These are phyloP conservation scores for Leptopilina myrica DNA, from an alignment of 2,888 invertebrate genomes.

Conservation along the genomic window DNA sequence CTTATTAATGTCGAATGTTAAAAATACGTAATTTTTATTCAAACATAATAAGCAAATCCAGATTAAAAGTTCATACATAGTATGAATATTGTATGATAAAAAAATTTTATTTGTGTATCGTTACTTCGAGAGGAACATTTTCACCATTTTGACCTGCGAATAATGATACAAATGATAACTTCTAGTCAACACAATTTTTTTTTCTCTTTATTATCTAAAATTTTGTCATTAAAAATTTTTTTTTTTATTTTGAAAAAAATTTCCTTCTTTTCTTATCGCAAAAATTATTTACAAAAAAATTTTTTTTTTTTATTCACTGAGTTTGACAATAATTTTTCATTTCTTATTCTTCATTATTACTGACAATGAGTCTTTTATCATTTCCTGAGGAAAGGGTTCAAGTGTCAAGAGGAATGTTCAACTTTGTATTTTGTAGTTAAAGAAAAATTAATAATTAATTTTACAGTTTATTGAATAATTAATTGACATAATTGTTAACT, in stretches of 20 bases:
- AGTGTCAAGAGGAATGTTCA: neutral
- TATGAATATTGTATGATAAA: neutral
- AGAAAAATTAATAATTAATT: too few species aligned
- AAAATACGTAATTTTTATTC: conserved; percentile 8
- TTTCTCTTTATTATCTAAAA: neutral
- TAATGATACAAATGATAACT: conserved; percentile 6
- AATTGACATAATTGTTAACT: neutral
- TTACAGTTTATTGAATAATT: too few species aligned
- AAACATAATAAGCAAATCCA: conserved; percentile 13
- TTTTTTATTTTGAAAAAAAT: conserved; percentile 4
- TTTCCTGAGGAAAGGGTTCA: neutral
- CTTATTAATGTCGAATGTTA: neutral
- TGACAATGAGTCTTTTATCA: neutral
- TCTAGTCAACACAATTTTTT: conserved; percentile 23
- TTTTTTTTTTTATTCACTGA: neutral
- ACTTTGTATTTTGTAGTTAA: neutral
- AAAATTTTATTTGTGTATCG: conserved; percentile 1
- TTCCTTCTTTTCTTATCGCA: neutral
- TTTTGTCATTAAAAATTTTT: neutral
- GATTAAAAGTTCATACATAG: neutral
- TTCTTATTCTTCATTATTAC: too few species aligned
- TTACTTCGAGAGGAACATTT: neutral
- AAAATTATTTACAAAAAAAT: too few species aligned
- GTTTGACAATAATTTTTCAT: too few species aligned
- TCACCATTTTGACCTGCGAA: neutral